Base-by-base conservation (phyloP, 1,140 invertebrate species). In the Eciton burchellii region DNA sequence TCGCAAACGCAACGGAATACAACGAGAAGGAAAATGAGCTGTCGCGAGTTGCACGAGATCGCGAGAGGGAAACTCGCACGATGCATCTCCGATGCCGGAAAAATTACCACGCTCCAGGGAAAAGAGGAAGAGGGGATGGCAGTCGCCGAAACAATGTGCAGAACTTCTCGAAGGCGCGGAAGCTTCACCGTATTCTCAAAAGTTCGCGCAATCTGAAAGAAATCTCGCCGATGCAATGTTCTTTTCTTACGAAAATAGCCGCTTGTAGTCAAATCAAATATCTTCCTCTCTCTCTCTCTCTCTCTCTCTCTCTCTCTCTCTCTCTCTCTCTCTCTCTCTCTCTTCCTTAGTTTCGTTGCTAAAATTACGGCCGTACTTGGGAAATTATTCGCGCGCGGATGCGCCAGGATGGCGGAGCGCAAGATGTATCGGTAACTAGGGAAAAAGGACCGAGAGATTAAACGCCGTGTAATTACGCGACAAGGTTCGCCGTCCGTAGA, bases 401-500 rank as follows among this genome's bases (percentile, higher is more conserved):
- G 57, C 45, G 21, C 24, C 49, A 1, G 62, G 43, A 83, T 65
- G 49, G n/a, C 43, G 43, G 43, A 76, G 66, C 9, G 81, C 59
- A 70, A 84, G 62, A 83, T 52, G 54, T 83, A 85, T 85, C 83
- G 84, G 81, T 74, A 76, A 85, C 62, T 71, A 83, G 72, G 60
- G 82, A 77, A 87, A 89, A 85, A 82, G 65, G 54, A 76, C 60
- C 14, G 68, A 56, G 77, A 83, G 81, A 87, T 86, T 84, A 89
- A 89, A 82, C 81, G 81, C 54, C 81, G 49, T 81, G 88, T 89
- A 89, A 89, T 89, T 89, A 89, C 81, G 81, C 81, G 85, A 89
- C 87, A 85, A 89, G 88, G 62, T 84, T 89, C 85, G 45, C 77
- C 86, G 77, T 86, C 70, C 74, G 84, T 82, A 79, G 84, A 88